These are phyloP conservation scores for Drosophila testacea DNA, from an alignment of 2,888 invertebrate genomes.

Conservation along the genomic window DNA sequence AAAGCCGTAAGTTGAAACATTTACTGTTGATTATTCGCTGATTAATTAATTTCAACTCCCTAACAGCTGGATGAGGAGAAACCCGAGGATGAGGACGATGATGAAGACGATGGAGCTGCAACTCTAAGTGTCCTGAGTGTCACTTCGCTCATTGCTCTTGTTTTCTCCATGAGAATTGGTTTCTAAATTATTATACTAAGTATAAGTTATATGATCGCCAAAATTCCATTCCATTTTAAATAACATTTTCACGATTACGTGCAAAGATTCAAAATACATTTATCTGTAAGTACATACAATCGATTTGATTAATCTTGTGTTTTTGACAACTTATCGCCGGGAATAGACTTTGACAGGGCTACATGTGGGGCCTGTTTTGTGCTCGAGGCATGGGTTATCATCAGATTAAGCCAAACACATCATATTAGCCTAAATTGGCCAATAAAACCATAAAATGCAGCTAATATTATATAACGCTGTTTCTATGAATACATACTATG, in stretches of 20 bases:
- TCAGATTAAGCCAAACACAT: conserved; percentile 37
- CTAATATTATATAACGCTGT: conserved; percentile 1
- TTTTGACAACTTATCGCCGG: conserved; percentile 35
- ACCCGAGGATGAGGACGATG: neutral
- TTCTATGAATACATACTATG: conserved; percentile 6
- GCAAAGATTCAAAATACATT: conserved; percentile 49
- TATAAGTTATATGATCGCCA: conserved; percentile 51
- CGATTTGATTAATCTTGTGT: conserved; percentile 39
- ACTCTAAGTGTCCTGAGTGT: conserved; percentile 58
- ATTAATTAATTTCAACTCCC: neutral
- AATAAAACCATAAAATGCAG: conserved; percentile 44
- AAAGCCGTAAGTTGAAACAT: conserved; percentile 62
- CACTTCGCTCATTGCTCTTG: conserved; percentile 44
- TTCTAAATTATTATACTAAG: conserved; percentile 41
- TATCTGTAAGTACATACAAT: conserved; percentile 19
- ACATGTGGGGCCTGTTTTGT: conserved; percentile 25
- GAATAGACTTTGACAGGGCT: conserved; percentile 15
- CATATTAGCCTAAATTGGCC: conserved; percentile 36
- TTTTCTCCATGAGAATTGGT: conserved; percentile 42
- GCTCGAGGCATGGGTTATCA: conserved; percentile 9
- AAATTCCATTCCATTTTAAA: conserved; percentile 25
- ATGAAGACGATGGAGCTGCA: conserved; percentile 56
- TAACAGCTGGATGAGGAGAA: conserved; percentile 67
- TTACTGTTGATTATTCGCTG: neutral
- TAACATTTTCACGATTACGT: conserved; percentile 23